Evolutionary conservation across 2,113 vertebrate genomes (phyloP), one percentile per base, ranked within the genome.

Genomic region (Orthonyx spaldingii): DNA sequence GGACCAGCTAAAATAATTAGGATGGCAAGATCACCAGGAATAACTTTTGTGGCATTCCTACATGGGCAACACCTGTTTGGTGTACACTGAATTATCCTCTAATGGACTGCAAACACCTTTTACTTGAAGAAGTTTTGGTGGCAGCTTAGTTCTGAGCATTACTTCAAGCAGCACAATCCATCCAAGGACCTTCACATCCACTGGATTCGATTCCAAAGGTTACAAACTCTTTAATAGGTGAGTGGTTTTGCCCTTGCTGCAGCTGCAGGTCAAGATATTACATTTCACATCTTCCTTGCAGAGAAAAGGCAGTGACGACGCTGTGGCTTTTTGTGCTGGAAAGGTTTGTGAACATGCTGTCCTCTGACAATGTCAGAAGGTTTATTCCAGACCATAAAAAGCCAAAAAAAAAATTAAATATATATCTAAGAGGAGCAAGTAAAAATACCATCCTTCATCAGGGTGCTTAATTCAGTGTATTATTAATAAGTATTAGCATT

Each of bases 331-430:
- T 69, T 96, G 89, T 77, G 80, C 86, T 92, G 76, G 41, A 23
- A 90, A 92, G 88, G 61, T 89, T 82, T 93, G 76, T 79, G 92
- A 93, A 93, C 86, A 64, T 13, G 37, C 61, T 90, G 96, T 94
- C 94, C 90, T 81, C 93, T 87, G 61, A 90, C 83, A 90, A 33
- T n/a, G 72, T 52, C 78, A 90, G 84, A 50, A 83, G 56, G 71
- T 37, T 93, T 92, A 79, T 60, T 90, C 69, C 52, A 68, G 50
- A 64, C 47, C 86, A 86, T 16, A 86, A 88, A 94, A 82, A 95
- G 56, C 7, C 3, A 33, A 55, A 37, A 44, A 30, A 46, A 37
- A 23, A 26, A 55, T 24, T 26, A 32, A 47, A 70, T 16, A 23
- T 28, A 30, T 53, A 57, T 42, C 18, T n/a, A 60, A 78, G 2